Evolutionary conservation across 2,113 vertebrate genomes (phyloP), one percentile per base, ranked within the genome.

Genomic region (Psammodynastes pulverulentus): DNA sequence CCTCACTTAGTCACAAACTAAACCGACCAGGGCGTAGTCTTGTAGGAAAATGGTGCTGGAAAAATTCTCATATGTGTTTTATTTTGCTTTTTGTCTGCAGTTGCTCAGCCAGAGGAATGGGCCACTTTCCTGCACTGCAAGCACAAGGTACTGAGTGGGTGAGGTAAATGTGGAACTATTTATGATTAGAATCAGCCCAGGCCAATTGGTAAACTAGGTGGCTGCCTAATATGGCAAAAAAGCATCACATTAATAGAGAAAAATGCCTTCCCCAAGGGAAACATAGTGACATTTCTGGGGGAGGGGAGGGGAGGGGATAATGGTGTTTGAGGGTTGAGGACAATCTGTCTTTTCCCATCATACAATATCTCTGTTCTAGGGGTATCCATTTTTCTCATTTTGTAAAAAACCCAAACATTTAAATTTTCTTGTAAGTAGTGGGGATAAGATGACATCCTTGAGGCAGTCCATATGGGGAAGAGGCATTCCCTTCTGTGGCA

Each of bases 71-170:
- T 13, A 29, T 26, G 19, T 23, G 4, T 52, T 53, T n/a, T 85
- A 21, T 3, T 54, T 89, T 87, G 5, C 13, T 39, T 72, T 87
- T 21, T 90, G 34, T 48, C n/a, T 43, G 1, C 87, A 98, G 98
- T 97, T 91, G 94, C 97, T 95, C 97, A 97, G 94, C 97, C 97
- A 88, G 98, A 98, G 88, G 98, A 98, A 96, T 98, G 98, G 98
- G 98, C 97, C 19, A 98, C 96, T 2, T 98, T 98, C 85, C 95
- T 98, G 88, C 98, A 98, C 95, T 97, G 97, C 96, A 98, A 98
- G 92, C 97, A 97, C 92, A 97, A 98, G 98, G 98, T 98, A 97
- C 6, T 4, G 72, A 39, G 2, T 72, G 43, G 15, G 39, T 15
- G 67, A 17, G 29, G 51, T 45, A 23, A 88, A 67, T 8, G 34